Evolutionary conservation across 2,113 vertebrate genomes (phyloP).

Genomic region (Dicerorhinus sumatrensis): DNA sequence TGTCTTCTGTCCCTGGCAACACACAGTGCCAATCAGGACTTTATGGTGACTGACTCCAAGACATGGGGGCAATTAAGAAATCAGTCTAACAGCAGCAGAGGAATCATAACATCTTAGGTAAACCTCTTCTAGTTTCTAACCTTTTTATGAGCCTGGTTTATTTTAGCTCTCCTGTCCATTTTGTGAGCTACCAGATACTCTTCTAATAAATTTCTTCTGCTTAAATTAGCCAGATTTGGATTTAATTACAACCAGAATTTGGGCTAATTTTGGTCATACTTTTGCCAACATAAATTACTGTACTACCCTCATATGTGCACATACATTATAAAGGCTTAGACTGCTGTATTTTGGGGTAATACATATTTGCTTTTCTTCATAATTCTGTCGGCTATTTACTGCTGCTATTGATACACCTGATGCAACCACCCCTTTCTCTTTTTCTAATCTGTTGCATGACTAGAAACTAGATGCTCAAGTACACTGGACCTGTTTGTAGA

Average conservation of each 20-base stretch:
- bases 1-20: not conserved
- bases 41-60: slow-evolving; percentile 19
- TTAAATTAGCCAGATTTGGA: not conserved
- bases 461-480: not conserved
- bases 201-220: not conserved
- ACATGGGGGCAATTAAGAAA: not conserved
- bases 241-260: not conserved
- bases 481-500: not conserved
- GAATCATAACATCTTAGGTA: not conserved
- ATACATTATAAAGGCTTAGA: not conserved
- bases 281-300: not conserved
- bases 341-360: not conserved
- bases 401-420: not conserved
- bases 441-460: not conserved
- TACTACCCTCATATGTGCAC: not conserved
- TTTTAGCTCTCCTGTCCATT: not conserved
- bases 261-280: not conserved
- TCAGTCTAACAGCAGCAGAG: not conserved
- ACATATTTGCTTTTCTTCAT: slow-evolving; percentile 5
- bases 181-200: not conserved
- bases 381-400: not conserved
- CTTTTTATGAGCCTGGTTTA: slow-evolving; percentile 5
- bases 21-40: not conserved
- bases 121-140: not conserved
- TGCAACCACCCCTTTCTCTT: not conserved